phyloP scores from a whole-genome alignment of 2,888 invertebrate species.

The Drosophila macrothrix region DNA sequence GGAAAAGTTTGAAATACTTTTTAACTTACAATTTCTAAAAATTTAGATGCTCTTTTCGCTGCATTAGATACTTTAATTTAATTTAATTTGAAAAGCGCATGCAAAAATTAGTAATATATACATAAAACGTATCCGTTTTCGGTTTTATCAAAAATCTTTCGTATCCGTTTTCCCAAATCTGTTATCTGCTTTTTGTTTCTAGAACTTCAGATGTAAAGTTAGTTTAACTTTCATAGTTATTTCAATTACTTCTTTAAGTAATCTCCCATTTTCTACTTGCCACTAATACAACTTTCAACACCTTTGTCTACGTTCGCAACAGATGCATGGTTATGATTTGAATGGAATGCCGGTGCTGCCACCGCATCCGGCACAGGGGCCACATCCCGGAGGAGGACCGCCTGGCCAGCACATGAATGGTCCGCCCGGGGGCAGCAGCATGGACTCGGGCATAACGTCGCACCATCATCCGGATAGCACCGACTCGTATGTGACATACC shows the following conservation, averaged over 20 bases:
- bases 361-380: constrained; percentile 85
- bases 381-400: constrained; percentile 85
- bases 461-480: constrained; percentile 92
- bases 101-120: too few species aligned
- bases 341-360: constrained; percentile 86
- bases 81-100: too few species aligned
- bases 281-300: neutral
- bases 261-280: neutral
- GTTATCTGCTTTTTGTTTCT: neutral
- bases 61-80: too few species aligned
- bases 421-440: constrained; percentile 84
- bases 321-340: constrained; percentile 97
- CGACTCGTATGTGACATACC: constrained; percentile 95
- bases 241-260: neutral
- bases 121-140: too few species aligned
- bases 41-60: too few species aligned
- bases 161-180: too few species aligned
- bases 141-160: too few species aligned
- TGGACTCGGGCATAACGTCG: constrained; percentile 86
- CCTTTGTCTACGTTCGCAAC: constrained; percentile 59
- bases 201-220: neutral
- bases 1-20: neutral
- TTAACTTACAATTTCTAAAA: neutral
- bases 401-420: constrained; percentile 87
- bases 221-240: neutral